phyloP scores from a whole-genome alignment of 2,113 vertebrate species.

The Nanorana parkeri region DNA sequence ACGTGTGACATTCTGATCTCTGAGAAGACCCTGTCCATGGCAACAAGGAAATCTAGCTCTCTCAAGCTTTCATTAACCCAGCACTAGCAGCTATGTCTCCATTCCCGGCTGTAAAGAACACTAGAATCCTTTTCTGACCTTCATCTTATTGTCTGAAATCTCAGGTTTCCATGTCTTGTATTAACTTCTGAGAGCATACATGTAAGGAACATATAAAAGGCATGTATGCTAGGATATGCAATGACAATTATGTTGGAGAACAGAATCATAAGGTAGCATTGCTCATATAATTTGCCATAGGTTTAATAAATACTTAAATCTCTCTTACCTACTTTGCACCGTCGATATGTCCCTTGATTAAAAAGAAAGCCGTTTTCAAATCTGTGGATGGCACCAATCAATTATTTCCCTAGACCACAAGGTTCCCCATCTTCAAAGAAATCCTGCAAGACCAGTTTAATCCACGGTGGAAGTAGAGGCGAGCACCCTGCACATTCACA shows the following conservation, averaged over 20 bases:
- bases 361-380: not conserved
- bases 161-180: not conserved
- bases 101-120: not conserved
- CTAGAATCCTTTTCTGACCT: not conserved
- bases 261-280: not conserved
- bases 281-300: not conserved
- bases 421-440: conserved; percentile 32
- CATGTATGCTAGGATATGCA: not conserved
- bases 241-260: not conserved
- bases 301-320: conserved; percentile 14
- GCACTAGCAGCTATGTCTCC: conserved; percentile 1
- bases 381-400: conserved; percentile 22
- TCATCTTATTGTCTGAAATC: not conserved
- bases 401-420: conserved; percentile 19
- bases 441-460: conserved; percentile 24
- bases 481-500: conserved; percentile 17
- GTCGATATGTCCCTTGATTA: not conserved
- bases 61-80: conserved; percentile 25
- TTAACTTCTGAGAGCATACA: not conserved
- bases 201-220: not conserved
- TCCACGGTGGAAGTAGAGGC: conserved; percentile 3
- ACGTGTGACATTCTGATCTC: conserved; percentile 50
- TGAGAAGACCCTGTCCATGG: conserved; percentile 41
- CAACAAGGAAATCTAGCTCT: conserved; percentile 45
- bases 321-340: conserved; percentile 40